Evolutionary conservation across 1,140 invertebrate species (phyloP).

Genomic region (Drosophila sulfurigaster): DNA sequence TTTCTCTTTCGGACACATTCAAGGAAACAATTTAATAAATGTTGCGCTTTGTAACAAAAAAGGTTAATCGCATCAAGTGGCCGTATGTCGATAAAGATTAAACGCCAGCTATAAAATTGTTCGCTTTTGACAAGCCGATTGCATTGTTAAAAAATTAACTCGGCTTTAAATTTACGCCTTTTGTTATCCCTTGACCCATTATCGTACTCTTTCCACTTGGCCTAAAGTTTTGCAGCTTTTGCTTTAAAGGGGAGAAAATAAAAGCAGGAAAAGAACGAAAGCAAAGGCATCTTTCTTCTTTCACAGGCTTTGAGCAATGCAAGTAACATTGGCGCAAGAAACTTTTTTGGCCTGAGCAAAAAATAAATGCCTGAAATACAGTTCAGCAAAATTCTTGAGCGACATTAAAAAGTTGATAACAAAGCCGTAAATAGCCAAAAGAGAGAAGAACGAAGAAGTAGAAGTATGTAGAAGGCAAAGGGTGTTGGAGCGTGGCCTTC

Average conservation of each 20-base stretch:
- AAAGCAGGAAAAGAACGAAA: conserved; percentile 53
- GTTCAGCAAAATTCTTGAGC: conserved; percentile 38
- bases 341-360: conserved; percentile 11
- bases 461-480: not conserved
- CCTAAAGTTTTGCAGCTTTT: conserved; percentile 54
- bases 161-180: conserved; percentile 80
- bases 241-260: conserved; percentile 1
- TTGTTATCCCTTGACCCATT: conserved; percentile 77
- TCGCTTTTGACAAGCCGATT: conserved; percentile 73
- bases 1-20: not conserved
- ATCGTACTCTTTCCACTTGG: conserved; percentile 15
- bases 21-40: conserved; percentile 30
- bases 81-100: conserved; percentile 74
- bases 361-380: conserved; percentile 35
- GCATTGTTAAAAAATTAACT: conserved; percentile 83
- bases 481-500: conserved; percentile 32
- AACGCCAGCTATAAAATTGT: conserved; percentile 73
- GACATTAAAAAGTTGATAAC: conserved; percentile 52
- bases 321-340: conserved; percentile 33
- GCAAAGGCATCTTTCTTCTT: conserved; percentile 30
- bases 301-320: conserved; percentile 17
- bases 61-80: conserved; percentile 19
- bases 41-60: conserved; percentile 36
- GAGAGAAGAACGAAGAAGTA: not conserved
- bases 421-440: conserved; percentile 34